Conservation (phyloP, 2,113 vertebrate genomes). For the Eclectus roratus region DNA sequence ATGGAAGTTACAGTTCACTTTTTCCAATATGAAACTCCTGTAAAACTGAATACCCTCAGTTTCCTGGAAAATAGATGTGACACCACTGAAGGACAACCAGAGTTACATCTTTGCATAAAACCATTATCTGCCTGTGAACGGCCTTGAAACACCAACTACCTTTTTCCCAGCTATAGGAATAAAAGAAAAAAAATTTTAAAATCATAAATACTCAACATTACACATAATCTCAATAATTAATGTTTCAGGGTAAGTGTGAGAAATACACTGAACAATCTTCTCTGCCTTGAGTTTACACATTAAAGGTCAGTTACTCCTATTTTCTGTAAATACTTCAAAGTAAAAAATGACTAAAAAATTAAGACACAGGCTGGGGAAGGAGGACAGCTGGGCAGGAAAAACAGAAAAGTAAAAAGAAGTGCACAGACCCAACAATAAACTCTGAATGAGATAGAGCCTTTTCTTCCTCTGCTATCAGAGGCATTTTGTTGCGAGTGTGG, state of each 20-base stretch:
- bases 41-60: background rate
- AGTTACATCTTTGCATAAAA: background rate
- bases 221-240: background rate
- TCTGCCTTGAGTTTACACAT: background rate
- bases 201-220: background rate
- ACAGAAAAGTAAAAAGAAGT: background rate
- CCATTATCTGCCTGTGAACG: background rate
- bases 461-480: background rate
- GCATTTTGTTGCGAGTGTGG: background rate
- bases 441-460: background rate
- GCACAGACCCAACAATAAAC: background rate
- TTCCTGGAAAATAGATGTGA: background rate
- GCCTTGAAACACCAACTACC: background rate
- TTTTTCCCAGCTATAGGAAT: background rate
- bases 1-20: background rate
- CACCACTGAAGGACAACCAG: background rate
- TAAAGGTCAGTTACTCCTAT: background rate
- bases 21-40: background rate
- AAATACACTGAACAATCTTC: background rate
- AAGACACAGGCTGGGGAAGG: background rate
- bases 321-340: background rate
- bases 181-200: background rate
- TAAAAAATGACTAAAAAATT: background rate
- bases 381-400: too few relatives aligned
- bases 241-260: fast-evolving